Evolutionary conservation across 2,113 vertebrate species (phyloP).

Genomic region (Nothoprocta perdicaria): DNA sequence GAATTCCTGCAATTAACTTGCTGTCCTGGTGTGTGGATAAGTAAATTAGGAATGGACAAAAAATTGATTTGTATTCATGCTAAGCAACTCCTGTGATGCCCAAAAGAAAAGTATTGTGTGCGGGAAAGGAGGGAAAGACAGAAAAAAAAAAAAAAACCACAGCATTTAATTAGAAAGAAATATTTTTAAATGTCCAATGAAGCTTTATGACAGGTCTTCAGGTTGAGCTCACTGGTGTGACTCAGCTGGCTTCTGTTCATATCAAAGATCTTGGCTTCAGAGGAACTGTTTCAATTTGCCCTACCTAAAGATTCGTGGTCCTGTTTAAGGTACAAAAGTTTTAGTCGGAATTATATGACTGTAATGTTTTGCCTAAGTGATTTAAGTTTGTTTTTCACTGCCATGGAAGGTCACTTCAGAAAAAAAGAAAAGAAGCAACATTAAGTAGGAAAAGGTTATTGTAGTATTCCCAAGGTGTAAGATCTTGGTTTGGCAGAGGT

Average conservation of each 20-base stretch:
- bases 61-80: slow-evolving; percentile 71
- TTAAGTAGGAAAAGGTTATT: slow-evolving; percentile 14
- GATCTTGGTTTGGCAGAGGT: neutral
- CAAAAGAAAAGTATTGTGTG: slow-evolving; percentile 40
- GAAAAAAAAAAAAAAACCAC: neutral
- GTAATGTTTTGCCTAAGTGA: neutral
- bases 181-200: neutral
- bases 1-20: slow-evolving; percentile 74
- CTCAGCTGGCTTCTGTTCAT: slow-evolving; percentile 1
- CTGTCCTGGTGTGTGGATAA: slow-evolving; percentile 73
- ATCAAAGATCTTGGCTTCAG: slow-evolving; percentile 3
- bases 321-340: neutral
- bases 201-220: slow-evolving; percentile 10
- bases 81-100: slow-evolving; percentile 56
- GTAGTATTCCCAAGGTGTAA: neutral
- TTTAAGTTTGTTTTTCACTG: neutral
- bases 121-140: neutral
- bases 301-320: neutral
- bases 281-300: neutral
- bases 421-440: neutral
- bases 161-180: neutral
- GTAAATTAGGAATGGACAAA: slow-evolving; percentile 66
- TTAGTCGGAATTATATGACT: neutral
- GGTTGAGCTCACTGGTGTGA: neutral
- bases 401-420: neutral